A percentile compares a stretch with the other conserved stretches of the same genome.
These are phyloP conservation scores for Hypanus sabinus DNA, from an alignment of 2,113 vertebrate species.

Conservation along the genomic window DNA sequence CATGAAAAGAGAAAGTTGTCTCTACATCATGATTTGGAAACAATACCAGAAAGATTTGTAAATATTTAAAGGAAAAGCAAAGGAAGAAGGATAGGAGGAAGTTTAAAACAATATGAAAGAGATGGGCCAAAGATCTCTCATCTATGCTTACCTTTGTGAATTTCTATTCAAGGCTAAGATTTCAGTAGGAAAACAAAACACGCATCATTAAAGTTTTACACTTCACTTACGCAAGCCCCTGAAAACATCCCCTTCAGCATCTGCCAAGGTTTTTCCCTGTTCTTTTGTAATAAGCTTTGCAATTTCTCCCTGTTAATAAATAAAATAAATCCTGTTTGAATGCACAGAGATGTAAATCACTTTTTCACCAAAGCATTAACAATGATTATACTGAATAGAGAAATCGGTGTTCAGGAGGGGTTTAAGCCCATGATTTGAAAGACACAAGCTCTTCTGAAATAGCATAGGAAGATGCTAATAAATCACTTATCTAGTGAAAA, in stretches of 20 bases:
- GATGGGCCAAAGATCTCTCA: neutral
- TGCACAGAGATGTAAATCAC: neutral
- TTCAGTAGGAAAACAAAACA: neutral
- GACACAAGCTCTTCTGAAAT: neutral
- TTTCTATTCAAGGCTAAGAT: neutral
- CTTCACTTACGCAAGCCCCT: slow-evolving; percentile 86
- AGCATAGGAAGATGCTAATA: neutral
- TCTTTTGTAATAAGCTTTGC: slow-evolving; percentile 83
- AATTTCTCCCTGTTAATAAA: slow-evolving; percentile 76
- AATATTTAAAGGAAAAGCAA: neutral
- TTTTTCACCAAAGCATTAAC: neutral
- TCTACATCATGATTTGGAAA: neutral
- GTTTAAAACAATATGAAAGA: neutral
- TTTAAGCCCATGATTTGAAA: neutral
- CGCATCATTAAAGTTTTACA: neutral
- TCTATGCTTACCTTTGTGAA: neutral
- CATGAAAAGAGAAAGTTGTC: neutral
- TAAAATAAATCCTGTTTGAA: slow-evolving; percentile 46
- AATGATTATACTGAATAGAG: neutral
- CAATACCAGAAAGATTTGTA: neutral
- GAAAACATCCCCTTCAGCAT: slow-evolving; percentile 95
- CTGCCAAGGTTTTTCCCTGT: slow-evolving; percentile 92
- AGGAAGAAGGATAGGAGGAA: neutral
- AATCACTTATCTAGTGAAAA: too few relatives aligned
- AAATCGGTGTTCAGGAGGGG: neutral